Evolutionary conservation across 2,888 invertebrate genomes (phyloP), one percentile per base, ranked within the genome.

Genomic region (Tetanocera ferruginea): DNA sequence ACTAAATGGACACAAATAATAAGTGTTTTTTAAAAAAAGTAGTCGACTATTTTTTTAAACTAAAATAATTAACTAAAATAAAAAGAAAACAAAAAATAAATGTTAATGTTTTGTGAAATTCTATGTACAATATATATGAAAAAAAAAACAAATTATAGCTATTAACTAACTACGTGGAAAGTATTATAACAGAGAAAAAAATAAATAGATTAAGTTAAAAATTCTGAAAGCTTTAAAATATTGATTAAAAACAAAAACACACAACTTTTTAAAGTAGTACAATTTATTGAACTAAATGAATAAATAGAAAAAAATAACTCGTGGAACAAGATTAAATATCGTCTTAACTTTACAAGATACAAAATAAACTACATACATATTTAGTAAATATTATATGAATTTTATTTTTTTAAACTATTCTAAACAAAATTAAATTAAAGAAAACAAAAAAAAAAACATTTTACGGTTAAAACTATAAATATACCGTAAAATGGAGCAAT

Each of bases 401-500:
- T 19, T 76, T 74, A 73, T 60, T 69, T 74, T 77, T 77, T 17
- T 28, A 69, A 74, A 31, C 23, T 57, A 28, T 52, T 73, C 67
- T 77, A 69, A 43, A 51, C 9, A 31, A 49, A 31, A 55, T 55
- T 74, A 55, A 52, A n/a, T n/a, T n/a, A n/a, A n/a, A n/a, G n/a
- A n/a, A n/a, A n/a, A n/a, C n/a, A n/a, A 43, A 49, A 14, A 69
- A 37, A 37, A 14, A 49, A 74, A 60, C 70, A 55, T 72, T 72
- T 64, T 70, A 25, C 70, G 76, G 62, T 62, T 34, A 23, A 19
- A 72, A 28, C 28, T 5, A 55, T 6, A n/a, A n/a, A 70, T n/a
- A 28, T 57, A 67, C 69, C 70, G 76, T 23, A 60, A 70, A 51
- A 51, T 70, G 70, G 70, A 78, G 79, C 82, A 79, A 82, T 81